Conservation (phyloP, 2,888 invertebrate genomes). For the Acanthoscelides obtectus region DNA sequence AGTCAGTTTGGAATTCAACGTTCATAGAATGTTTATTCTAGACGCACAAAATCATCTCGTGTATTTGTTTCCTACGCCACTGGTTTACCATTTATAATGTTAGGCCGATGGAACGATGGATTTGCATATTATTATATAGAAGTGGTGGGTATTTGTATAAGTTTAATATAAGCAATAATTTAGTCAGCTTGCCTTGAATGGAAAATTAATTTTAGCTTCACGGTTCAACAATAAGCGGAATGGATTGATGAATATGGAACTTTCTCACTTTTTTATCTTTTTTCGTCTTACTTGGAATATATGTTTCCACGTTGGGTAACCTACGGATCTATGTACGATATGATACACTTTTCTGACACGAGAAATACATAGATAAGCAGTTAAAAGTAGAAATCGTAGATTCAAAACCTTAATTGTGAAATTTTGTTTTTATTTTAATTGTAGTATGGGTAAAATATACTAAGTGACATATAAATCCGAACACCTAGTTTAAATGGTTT, state of each 20-base stretch:
- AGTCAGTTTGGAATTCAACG: neutral
- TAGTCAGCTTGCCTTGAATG: constrained; percentile 11
- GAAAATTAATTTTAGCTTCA: constrained; percentile 18
- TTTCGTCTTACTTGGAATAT: constrained; percentile 3
- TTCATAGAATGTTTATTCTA: neutral
- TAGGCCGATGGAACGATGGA: constrained; percentile 9
- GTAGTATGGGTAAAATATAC: too few relatives aligned
- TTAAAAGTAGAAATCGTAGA: too few relatives aligned
- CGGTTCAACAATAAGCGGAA: constrained; percentile 8
- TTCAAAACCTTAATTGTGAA: too few relatives aligned
- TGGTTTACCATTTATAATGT: constrained; percentile 5
- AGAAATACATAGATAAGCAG: too few relatives aligned
- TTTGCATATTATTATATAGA: constrained; percentile 19
- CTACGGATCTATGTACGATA: too few relatives aligned
- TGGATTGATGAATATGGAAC: constrained; percentile 10
- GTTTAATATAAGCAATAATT: constrained; percentile 18
- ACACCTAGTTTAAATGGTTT: too few relatives aligned
- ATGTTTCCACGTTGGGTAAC: neutral
- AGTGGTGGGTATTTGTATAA: constrained; percentile 18
- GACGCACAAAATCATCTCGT: neutral
- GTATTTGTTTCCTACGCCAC: neutral
- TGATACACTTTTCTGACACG: too few relatives aligned
- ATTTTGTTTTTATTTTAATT: too few relatives aligned
- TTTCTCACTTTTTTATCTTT: constrained; percentile 5
- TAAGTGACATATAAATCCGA: too few relatives aligned